Percentiles rank a stretch among this genome's conserved stretches.
These are phyloP conservation scores for Phyllotreta striolata DNA, from an alignment of 2,888 invertebrate species.

Conservation along the genomic window DNA sequence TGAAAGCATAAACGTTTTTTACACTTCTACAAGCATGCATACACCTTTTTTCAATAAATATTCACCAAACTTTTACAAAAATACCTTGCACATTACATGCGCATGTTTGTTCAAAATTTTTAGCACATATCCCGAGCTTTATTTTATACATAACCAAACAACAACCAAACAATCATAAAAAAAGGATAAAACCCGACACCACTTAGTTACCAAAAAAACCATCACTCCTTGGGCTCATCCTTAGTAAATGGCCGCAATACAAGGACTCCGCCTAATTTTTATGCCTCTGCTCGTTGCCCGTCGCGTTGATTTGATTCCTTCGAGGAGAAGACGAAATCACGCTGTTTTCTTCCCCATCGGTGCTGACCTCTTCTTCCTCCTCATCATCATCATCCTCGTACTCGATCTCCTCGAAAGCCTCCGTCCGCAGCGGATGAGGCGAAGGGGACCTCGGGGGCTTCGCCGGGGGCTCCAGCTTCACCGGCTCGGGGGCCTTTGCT, in stretches of 20 bases:
- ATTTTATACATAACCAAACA: no score
- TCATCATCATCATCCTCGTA: conserved; percentile 52
- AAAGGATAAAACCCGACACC: background rate
- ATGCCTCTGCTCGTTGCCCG: conserved; percentile 8
- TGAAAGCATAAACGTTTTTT: no score
- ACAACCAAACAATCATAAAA: no score
- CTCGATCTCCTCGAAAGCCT: conserved; percentile 51
- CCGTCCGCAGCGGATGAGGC: conserved; percentile 53
- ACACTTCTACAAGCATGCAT: no score
- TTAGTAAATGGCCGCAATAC: conserved; percentile 9
- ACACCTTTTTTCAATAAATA: no score
- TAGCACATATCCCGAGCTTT: no score
- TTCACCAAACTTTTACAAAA: no score
- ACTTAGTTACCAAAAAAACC: background rate
- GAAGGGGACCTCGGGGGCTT: conserved; percentile 57
- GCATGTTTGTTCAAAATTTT: no score
- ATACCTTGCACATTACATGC: no score
- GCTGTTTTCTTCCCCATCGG: conserved; percentile 47
- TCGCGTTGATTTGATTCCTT: conserved; percentile 14
- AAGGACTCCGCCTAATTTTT: conserved; percentile 13
- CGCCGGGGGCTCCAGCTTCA: conserved; percentile 45
- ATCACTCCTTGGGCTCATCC: background rate
- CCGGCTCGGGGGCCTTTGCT: conserved; percentile 21
- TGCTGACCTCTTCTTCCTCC: conserved; percentile 44
- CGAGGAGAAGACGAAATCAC: conserved; percentile 44